These are phyloP conservation scores for Caenorhabditis uteleia DNA, from an alignment of 2,888 invertebrate species.

Conservation along the genomic window DNA sequence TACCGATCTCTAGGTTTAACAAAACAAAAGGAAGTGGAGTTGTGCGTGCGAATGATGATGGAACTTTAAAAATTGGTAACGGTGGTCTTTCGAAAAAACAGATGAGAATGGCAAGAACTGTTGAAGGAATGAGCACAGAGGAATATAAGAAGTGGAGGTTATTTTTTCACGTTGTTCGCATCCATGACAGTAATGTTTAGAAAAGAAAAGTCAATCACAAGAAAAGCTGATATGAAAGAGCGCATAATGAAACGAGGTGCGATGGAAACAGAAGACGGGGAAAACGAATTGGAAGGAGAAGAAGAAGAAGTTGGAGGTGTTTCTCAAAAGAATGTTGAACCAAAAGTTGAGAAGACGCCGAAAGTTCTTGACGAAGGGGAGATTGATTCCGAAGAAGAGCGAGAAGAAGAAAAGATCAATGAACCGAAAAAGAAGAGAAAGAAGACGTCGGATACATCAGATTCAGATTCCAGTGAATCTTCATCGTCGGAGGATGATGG, in stretches of 20 bases:
- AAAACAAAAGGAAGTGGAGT: constrained; percentile 36
- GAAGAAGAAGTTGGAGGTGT: constrained; percentile 4
- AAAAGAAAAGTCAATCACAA: constrained; percentile 24
- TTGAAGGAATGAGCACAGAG: constrained; percentile 29
- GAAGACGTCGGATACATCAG: constrained; percentile 8
- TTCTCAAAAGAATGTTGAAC: no score
- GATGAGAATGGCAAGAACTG: constrained; percentile 13
- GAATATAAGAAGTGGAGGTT: constrained; percentile 29
- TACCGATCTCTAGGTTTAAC: constrained; percentile 8
- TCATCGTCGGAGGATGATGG: constrained; percentile 19
- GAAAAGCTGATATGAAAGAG: constrained; percentile 34
- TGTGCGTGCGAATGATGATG: constrained; percentile 24
- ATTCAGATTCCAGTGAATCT: background rate
- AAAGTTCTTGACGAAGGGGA: constrained; percentile 50
- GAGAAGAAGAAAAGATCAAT: constrained; percentile 10
- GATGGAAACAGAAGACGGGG: constrained; percentile 18
- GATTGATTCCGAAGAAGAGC: constrained; percentile 50
- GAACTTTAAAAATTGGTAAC: constrained; percentile 18
- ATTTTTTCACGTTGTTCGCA: background rate
- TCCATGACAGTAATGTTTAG: constrained; percentile 5
- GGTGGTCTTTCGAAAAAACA: constrained; percentile 32
- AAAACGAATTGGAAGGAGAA: constrained; percentile 16
- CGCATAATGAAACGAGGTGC: constrained; percentile 31
- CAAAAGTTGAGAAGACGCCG: background rate
- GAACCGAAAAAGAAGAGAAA: constrained; percentile 11